Evolutionary conservation across 2,888 invertebrate species (phyloP), one percentile per base, ranked within the genome.

Genomic region (Apodemia hepburni): DNA sequence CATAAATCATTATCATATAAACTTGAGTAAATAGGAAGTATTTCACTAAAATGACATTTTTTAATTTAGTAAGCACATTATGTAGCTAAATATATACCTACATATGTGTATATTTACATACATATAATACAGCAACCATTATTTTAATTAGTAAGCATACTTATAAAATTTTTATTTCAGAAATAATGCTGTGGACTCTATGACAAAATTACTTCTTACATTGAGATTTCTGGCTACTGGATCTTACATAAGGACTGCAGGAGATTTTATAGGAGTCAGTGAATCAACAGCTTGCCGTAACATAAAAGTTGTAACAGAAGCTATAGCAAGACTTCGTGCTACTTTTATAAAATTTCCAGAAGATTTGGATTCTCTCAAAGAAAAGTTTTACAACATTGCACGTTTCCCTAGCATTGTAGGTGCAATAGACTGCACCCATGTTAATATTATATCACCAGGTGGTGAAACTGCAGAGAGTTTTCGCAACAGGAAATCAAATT

Each of bases 241-340:
- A 22, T 22, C 22, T 22, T 2, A 22, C 2, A 22, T n/a, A 22
- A 22, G 22, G 22, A 22, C 22, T 22, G 2, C 54, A 42, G 64
- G 35, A 12, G 61, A 62, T 59, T 65, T 65, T 61, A 59, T 61
- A 57, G 63, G 63, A 57, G 60, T 65, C 47, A 65, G 62, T 60
- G 47, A 57, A 61, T 59, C 61, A 22, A 63, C 61, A 58, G 60
- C 63, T 47, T 59, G 60, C 54, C 59, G 61, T 60, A 60, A 63
- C 54, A 38, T 65, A 6, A 59, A 61, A 18, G 22, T 49, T 35
- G 61, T 65, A 47, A 62, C 61, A 61, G 59, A 51, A 51, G 65
- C 65, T n/a, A 65, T 65, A 47, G 60, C 63, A 35, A 17, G 15
- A 42, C 38, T 61, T 38, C 58, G 61, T 38, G 15, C 57, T 38